Evolutionary conservation across 64 coral and sea anemone species (phyloP), one percentile per base, ranked within the genome.

Genomic region (Orbicella faveolata): DNA sequence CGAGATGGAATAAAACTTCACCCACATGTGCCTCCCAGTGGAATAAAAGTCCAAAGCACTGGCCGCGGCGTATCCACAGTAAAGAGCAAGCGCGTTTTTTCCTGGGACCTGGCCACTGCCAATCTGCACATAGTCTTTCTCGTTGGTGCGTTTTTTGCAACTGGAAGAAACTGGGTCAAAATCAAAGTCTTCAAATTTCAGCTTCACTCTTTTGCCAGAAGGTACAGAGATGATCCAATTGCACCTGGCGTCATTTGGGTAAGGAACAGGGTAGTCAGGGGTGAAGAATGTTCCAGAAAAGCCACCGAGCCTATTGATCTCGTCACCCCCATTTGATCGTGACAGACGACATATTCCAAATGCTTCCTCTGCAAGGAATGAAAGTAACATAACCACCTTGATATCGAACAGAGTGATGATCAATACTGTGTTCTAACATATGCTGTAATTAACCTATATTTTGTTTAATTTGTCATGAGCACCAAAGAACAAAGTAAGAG

Each of bases 191-290:
- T 83, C 79, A 54, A 91, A 91, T 35, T 4, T 18, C 35, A 86
- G 12, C 21, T 74, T 78, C 23, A 91, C 78, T 39, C 70, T 14
- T n/a, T 85, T 84, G 1, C 67, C 73, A 55, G 35, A 21, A 62
- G 79, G 36, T 23, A 91, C 90, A 30, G 80, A 52, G 18, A 91
- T 91, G 26, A 12, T 78, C 90, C 90, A 91, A 48, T 37, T 91
- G 54, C 90, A 91, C 10, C 69, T 62, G 11, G 61, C 75, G 63
- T 30, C 75, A 63, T 65, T 67, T 2, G 73, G 73, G 81, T 81
- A 81, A 15, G 26, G 14, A 33, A 23, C 52, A 1, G 90, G 90
- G 72, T 85, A 91, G 10, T 68, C 51, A 34, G 90, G 90, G 81
- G 80, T 91, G 18, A 76, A 74, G 8, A 91, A 17, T 19, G 78